These are phyloP conservation scores for Podilymbus podiceps DNA, from an alignment of 2,113 vertebrate genomes.

Conservation along the genomic window DNA sequence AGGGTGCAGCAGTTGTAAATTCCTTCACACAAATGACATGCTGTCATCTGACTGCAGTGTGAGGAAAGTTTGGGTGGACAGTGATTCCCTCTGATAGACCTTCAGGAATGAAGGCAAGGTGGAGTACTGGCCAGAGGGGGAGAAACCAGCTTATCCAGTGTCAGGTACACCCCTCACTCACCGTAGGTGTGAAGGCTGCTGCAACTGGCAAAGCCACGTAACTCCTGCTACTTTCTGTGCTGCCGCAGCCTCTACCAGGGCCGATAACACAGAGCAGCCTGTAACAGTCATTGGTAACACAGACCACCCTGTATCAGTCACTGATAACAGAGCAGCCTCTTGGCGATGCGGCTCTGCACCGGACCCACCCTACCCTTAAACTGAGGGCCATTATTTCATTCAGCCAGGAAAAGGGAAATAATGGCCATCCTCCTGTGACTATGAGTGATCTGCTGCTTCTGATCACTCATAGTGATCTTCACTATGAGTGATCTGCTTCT, in stretches of 20 bases:
- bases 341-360: background rate
- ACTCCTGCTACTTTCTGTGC: background rate
- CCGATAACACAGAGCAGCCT: background rate
- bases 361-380: background rate
- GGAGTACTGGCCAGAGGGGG: background rate
- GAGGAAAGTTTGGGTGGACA: background rate
- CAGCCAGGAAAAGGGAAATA: background rate
- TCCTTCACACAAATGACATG: background rate
- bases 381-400: background rate
- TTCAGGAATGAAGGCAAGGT: background rate
- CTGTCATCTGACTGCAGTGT: background rate
- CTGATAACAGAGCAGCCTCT: background rate
- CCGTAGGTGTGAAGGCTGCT: background rate
- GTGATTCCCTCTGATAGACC: background rate
- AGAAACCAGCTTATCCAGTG: background rate
- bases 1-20: background rate
- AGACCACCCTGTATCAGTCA: background rate
- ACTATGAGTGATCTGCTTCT: background rate
- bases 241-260: background rate
- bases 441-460: background rate
- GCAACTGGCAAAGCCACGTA: fast-evolving
- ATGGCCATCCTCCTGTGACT: background rate
- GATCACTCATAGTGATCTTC: too few relatives aligned
- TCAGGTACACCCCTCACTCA: background rate
- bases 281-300: background rate